These are phyloP conservation scores for Tetranychus urticae DNA, from an alignment of 1,140 invertebrate species.

Conservation along the genomic window DNA sequence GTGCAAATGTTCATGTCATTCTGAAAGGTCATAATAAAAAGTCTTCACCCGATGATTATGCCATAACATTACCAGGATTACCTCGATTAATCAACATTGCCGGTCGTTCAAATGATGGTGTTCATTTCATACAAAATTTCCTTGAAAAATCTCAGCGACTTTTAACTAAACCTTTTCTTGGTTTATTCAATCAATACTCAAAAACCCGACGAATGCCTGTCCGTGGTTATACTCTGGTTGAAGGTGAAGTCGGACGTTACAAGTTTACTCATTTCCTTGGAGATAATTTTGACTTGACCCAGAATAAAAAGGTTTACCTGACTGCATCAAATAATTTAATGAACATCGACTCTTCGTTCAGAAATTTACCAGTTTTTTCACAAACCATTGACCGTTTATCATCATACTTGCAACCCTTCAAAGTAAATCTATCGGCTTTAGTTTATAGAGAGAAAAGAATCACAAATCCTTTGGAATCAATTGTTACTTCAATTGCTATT, in stretches of 20 bases:
- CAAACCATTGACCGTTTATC: neutral
- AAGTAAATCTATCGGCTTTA: neutral
- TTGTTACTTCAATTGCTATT: neutral
- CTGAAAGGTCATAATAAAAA: conserved; percentile 24
- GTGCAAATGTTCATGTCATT: conserved; percentile 81
- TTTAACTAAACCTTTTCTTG: neutral
- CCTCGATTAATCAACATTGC: neutral
- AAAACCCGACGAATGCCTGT: neutral
- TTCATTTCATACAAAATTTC: neutral
- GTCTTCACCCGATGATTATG: neutral
- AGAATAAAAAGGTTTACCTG: neutral
- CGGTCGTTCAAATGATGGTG: neutral
- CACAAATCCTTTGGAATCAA: neutral
- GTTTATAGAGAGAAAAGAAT: neutral
- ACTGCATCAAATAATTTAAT: neutral
- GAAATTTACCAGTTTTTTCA: neutral
- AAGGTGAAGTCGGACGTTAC: neutral
- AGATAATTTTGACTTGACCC: neutral
- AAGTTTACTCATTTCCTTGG: neutral
- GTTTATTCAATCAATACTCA: neutral
- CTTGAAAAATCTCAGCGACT: neutral
- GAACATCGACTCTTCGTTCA: neutral
- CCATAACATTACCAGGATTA: neutral
- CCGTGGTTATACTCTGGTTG: neutral
- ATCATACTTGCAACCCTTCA: neutral